phyloP scores from a whole-genome alignment of 2,888 invertebrate genomes.

The Toxonevra muliebris region DNA sequence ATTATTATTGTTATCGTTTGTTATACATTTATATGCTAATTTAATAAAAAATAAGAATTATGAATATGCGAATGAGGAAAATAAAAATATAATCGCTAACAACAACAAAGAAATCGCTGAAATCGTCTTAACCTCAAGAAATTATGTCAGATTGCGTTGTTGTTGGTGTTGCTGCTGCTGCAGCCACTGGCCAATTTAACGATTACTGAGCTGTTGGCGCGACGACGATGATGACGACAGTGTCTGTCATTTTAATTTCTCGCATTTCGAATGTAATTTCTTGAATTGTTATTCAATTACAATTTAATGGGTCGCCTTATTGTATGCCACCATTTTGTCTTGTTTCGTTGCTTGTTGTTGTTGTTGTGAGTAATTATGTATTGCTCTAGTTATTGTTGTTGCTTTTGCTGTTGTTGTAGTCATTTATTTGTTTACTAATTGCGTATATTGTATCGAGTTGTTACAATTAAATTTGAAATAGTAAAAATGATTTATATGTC shows the following conservation, averaged over 20 bases:
- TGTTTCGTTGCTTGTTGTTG: no score
- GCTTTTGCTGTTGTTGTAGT: constrained; percentile 7
- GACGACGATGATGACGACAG: not conserved
- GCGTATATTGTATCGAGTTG: constrained; percentile 22
- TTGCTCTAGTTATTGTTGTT: not conserved
- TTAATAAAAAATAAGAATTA: not conserved
- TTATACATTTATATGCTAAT: not conserved
- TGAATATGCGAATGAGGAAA: no score
- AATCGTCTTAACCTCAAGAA: no score
- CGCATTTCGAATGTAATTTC: not conserved
- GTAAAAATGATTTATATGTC: not conserved
- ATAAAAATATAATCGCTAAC: no score
- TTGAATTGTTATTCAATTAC: constrained; percentile 25
- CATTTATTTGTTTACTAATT: constrained; percentile 29
- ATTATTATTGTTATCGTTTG: not conserved
- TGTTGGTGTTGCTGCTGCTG: no score
- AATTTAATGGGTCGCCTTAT: constrained; percentile 6
- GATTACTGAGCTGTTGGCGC: not conserved
- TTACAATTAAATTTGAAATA: not conserved
- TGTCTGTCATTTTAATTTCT: not conserved
- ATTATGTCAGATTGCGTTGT: no score
- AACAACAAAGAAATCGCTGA: no score
- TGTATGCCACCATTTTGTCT: no score
- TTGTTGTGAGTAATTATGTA: not conserved
- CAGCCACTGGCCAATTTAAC: no score